phyloP scores from a whole-genome alignment of 2,888 invertebrate species.

The Cybosia mesomella region DNA sequence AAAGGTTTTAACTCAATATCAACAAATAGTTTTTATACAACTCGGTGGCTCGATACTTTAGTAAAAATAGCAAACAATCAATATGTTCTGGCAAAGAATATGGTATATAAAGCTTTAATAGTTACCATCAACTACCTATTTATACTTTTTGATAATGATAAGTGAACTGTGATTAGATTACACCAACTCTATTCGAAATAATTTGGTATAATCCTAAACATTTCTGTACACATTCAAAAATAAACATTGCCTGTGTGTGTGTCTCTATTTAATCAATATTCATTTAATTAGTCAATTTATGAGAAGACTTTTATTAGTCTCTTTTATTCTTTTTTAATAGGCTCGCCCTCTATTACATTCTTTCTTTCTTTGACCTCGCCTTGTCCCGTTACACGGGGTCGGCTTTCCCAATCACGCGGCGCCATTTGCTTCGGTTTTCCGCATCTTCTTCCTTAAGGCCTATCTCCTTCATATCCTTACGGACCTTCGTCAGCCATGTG shows the following conservation, averaged over 20 bases:
- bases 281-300: neutral
- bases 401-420: too few relatives aligned
- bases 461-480: too few relatives aligned
- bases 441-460: too few relatives aligned
- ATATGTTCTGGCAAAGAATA: neutral
- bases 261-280: neutral
- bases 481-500: too few relatives aligned
- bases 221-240: neutral
- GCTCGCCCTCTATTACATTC: too few relatives aligned
- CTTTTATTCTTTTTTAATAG: too few relatives aligned
- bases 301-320: neutral
- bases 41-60: neutral
- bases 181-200: neutral
- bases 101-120: neutral
- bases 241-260: neutral
- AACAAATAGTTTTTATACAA: neutral
- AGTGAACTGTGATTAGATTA: neutral
- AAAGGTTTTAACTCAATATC: neutral
- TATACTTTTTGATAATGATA: neutral
- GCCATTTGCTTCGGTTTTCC: too few relatives aligned
- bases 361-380: too few relatives aligned
- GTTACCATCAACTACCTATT: neutral
- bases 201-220: neutral
- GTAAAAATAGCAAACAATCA: neutral
- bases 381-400: too few relatives aligned